phyloP scores from a whole-genome alignment of 2,113 vertebrate genomes.

The Terrapene triunguis region DNA sequence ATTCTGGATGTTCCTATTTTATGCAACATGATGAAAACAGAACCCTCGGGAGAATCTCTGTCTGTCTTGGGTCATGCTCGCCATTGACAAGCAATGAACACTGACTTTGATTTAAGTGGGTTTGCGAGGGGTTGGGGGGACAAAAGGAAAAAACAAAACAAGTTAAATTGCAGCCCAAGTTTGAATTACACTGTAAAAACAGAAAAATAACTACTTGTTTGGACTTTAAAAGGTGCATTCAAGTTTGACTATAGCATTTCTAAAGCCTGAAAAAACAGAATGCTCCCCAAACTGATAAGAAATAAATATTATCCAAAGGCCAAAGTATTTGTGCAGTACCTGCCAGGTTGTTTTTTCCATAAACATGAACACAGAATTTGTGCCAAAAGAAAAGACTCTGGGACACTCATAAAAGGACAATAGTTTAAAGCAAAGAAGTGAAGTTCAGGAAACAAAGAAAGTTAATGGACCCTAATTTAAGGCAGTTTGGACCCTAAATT shows the following conservation, averaged over 20 bases:
- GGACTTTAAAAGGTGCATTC: not conserved
- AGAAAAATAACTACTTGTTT: not conserved
- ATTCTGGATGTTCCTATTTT: constrained; percentile 13
- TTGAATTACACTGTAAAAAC: constrained; percentile 7
- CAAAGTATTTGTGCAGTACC: not conserved
- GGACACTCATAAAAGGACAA: not conserved
- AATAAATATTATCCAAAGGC: not conserved
- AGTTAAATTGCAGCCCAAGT: not conserved
- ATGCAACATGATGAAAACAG: constrained; percentile 14
- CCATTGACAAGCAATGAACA: not conserved
- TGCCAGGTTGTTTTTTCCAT: not conserved
- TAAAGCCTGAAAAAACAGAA: not conserved
- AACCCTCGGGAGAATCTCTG: constrained; percentile 6
- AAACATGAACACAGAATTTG: not conserved
- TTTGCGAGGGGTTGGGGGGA: not conserved
- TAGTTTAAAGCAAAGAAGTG: not conserved
- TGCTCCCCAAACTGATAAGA: not conserved
- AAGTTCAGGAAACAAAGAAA: not conserved
- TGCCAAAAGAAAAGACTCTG: not conserved
- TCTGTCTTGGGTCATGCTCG: not conserved
- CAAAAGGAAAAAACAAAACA: constrained; percentile 7
- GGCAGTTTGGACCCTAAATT: not conserved
- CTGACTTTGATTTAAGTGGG: constrained; percentile 24
- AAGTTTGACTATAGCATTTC: not conserved
- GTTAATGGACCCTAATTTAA: not conserved